phyloP scores from a whole-genome alignment of 2,797 vertebrate species.

The Lagodon rhomboides region DNA sequence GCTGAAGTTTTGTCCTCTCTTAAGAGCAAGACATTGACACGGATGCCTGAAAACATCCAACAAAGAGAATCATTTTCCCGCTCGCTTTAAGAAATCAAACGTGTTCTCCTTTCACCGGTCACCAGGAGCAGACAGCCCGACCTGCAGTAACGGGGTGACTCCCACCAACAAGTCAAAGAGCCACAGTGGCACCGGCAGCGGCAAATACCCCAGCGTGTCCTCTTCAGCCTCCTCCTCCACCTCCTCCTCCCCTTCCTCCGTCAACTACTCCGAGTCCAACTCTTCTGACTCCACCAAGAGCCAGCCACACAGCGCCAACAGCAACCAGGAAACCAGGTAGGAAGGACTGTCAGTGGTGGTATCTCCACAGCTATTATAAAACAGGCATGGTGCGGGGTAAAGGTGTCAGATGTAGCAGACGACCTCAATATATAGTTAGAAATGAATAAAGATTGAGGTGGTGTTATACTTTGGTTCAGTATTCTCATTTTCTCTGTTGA shows the following conservation, averaged over 20 bases:
- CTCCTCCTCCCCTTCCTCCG: constrained; percentile 95
- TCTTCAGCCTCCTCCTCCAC: constrained; percentile 94
- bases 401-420: neutral
- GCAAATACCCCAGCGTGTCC: constrained; percentile 92
- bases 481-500: neutral
- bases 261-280: constrained; percentile 98
- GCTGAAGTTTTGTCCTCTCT: neutral
- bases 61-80: neutral
- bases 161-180: constrained; percentile 93
- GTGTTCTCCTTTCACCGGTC: constrained; percentile 33
- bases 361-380: neutral
- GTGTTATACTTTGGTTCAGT: neutral
- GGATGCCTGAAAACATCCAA: neutral
- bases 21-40: neutral
- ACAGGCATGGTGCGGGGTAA: neutral
- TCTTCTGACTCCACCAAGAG: constrained; percentile 98
- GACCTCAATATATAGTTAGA: neutral
- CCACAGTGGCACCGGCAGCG: constrained; percentile 68
- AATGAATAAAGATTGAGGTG: neutral
- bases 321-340: constrained; percentile 98
- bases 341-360: no score
- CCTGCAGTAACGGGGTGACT: constrained; percentile 95
- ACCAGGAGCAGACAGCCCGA: constrained; percentile 94
- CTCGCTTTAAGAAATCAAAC: neutral
- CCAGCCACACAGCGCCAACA: constrained; percentile 96